phyloP scores from a whole-genome alignment of 2,797 vertebrate genomes.

The Enteromius afrohamiltoni region DNA sequence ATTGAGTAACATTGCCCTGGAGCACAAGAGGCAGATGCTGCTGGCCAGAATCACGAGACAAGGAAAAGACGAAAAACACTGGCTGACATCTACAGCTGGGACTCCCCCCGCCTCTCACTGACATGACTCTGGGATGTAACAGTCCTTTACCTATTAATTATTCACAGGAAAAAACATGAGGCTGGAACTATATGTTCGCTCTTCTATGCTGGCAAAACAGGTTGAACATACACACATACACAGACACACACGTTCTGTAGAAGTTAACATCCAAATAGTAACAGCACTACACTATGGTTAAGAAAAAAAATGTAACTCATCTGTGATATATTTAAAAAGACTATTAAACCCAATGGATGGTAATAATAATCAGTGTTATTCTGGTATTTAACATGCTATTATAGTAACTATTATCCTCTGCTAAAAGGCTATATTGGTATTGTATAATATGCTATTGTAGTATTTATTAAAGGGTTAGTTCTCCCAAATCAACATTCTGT shows the following conservation, averaged over 20 bases:
- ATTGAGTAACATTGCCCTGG: conserved; percentile 37
- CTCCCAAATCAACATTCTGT: no score
- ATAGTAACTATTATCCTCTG: not conserved
- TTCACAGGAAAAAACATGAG: conserved; percentile 40
- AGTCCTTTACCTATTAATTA: conserved; percentile 45
- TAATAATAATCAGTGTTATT: not conserved
- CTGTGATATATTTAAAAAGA: not conserved
- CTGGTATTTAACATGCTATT: not conserved
- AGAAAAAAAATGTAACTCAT: not conserved
- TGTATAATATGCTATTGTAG: not conserved
- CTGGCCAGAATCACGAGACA: conserved; percentile 32
- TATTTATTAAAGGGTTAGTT: not conserved
- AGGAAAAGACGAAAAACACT: conserved; percentile 40
- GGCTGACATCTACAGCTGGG: conserved; percentile 39
- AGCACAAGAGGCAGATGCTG: conserved; percentile 8
- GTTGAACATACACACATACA: not conserved
- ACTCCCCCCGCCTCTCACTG: not conserved
- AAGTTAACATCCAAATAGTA: conserved; percentile 22
- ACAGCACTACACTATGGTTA: not conserved
- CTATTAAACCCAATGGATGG: not conserved
- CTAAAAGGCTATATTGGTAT: not conserved
- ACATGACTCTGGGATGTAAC: conserved; percentile 39
- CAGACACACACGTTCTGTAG: conserved; percentile 5
- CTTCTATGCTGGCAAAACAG: conserved; percentile 31
- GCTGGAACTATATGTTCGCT: conserved; percentile 16